phyloP scores from a whole-genome alignment of 2,113 vertebrate genomes.

The Tupaia chinensis region DNA sequence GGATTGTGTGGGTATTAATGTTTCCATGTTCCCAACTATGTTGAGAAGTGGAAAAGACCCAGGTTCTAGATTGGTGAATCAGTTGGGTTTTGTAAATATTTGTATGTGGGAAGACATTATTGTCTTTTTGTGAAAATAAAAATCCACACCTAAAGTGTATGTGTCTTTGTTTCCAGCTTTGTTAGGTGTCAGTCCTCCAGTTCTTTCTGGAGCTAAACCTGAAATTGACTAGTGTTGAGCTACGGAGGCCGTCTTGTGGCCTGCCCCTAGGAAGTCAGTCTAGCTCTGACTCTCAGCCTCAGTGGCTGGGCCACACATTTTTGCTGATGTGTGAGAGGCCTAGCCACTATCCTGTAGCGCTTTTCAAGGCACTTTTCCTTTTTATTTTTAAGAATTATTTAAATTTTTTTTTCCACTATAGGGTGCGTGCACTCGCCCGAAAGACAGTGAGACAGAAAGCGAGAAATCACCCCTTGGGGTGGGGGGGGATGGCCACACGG shows the following conservation, averaged over 20 bases:
- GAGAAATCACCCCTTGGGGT: too few species aligned
- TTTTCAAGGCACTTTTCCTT: neutral
- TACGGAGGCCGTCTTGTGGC: neutral
- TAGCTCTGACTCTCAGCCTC: neutral
- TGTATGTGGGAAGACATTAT: conserved; percentile 73
- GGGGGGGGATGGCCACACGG: too few species aligned
- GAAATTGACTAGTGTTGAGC: neutral
- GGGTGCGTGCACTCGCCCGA: too few species aligned
- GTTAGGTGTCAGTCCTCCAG: neutral
- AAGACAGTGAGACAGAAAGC: too few species aligned
- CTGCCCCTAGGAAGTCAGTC: neutral
- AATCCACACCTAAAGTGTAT: conserved; percentile 65
- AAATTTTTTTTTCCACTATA: too few species aligned
- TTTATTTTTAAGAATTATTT: too few species aligned
- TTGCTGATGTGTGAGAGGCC: neutral
- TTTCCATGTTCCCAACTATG: conserved; percentile 78
- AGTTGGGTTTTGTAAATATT: conserved; percentile 76
- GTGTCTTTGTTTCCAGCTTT: conserved; percentile 70
- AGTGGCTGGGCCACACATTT: neutral
- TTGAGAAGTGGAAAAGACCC: conserved; percentile 75
- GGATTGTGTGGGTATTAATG: conserved; percentile 70
- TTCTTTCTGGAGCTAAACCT: neutral
- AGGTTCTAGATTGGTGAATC: conserved; percentile 68
- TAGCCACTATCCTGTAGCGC: neutral
- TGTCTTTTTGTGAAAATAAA: conserved; percentile 80